Conservation (phyloP, 2,113 vertebrate genomes). For the Stigmatopora nigra region DNA sequence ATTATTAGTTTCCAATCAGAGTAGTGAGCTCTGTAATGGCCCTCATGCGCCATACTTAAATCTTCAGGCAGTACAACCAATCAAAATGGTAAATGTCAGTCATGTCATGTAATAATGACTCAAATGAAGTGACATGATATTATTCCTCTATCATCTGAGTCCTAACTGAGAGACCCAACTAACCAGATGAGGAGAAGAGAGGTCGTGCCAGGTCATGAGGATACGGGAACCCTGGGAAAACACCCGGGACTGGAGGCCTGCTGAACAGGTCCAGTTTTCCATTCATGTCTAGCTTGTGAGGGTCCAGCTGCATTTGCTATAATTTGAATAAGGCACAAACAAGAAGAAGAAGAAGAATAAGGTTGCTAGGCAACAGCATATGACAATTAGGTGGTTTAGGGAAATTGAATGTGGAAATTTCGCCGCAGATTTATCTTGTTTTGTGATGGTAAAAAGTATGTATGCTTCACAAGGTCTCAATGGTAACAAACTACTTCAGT, state of each 20-base stretch:
- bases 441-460: slow-evolving; percentile 45
- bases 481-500: background rate
- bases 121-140: background rate
- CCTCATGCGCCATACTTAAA: no score
- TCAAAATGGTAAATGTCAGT: background rate
- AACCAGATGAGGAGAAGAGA: slow-evolving; percentile 88
- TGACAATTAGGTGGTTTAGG: slow-evolving; percentile 9
- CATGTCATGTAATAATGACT: slow-evolving; percentile 3
- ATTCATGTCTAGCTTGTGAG: slow-evolving; percentile 93
- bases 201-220: slow-evolving; percentile 90
- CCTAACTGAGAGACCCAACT: slow-evolving; percentile 15
- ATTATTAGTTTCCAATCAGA: slow-evolving; percentile 7
- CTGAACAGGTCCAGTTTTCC: slow-evolving; percentile 93
- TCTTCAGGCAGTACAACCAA: background rate
- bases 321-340: slow-evolving; percentile 23
- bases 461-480: slow-evolving; percentile 12
- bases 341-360: slow-evolving; percentile 27
- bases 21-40: background rate
- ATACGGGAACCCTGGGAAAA: slow-evolving; percentile 90
- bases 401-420: slow-evolving; percentile 34
- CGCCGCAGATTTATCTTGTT: slow-evolving; percentile 34
- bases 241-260: slow-evolving; percentile 82
- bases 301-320: slow-evolving; percentile 92
- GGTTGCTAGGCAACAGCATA: slow-evolving; percentile 21
- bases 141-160: background rate